Conservation (phyloP, 2,113 vertebrate species). For the Anhinga anhinga region DNA sequence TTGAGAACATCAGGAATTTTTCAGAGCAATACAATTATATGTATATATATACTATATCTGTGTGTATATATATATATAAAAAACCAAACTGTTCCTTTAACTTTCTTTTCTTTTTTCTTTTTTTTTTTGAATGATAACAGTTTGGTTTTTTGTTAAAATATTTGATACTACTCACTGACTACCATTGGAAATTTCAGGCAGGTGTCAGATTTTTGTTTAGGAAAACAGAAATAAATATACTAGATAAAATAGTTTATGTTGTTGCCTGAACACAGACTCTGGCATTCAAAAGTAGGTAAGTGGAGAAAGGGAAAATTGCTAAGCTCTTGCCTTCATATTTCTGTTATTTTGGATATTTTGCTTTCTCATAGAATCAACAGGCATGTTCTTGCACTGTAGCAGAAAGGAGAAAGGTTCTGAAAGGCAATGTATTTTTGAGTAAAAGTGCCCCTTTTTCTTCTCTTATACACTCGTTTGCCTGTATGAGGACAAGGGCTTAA, state of each 20-base stretch:
- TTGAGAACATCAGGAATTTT: not conserved
- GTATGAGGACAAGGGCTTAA: not conserved
- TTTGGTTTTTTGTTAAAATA: not conserved
- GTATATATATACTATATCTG: not conserved
- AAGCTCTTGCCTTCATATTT: not conserved
- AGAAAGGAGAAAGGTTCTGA: not conserved
- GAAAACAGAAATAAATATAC: not conserved
- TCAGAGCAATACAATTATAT: not conserved
- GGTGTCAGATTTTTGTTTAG: conserved; percentile 7
- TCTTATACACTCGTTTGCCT: not conserved
- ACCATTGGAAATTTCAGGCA: not conserved
- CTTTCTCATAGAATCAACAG: not conserved
- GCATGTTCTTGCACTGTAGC: not conserved
- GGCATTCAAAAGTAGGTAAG: not conserved
- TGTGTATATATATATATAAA: not conserved
- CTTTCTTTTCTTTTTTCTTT: not conserved
- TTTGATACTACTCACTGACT: not conserved
- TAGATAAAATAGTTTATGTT: not conserved
- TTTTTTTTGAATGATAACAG: not conserved
- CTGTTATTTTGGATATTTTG: not conserved
- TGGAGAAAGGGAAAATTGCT: not conserved
- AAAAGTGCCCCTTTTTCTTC: not conserved
- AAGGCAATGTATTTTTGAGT: not conserved
- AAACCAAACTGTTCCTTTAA: not conserved
- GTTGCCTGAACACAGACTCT: not conserved